A percentile compares a stretch with the other conserved stretches of the same genome.
These are phyloP conservation scores for Alethe diademata DNA, from an alignment of 2,113 vertebrate species.

Conservation along the genomic window DNA sequence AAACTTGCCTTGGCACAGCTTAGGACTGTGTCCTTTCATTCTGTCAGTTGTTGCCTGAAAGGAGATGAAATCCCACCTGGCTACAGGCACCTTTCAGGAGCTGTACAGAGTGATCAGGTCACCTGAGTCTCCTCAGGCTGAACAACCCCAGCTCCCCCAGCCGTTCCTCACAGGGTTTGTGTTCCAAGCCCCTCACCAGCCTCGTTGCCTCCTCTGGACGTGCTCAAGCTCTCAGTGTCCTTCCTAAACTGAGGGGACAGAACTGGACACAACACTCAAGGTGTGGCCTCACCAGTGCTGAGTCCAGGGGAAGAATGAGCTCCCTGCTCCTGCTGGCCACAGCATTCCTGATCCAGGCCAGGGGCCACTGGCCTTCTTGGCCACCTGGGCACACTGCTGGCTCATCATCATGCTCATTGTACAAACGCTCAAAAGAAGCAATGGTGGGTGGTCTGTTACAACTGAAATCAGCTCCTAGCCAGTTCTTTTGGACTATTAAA, in stretches of 20 bases:
- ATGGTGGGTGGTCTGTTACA: background rate
- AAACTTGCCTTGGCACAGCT: too few species aligned
- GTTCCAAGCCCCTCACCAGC: background rate
- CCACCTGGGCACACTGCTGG: background rate
- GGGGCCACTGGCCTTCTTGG: background rate
- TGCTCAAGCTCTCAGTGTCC: accelerated
- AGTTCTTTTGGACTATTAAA: background rate
- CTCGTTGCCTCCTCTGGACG: accelerated
- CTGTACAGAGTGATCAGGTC: background rate
- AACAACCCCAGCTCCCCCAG: background rate
- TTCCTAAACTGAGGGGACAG: background rate
- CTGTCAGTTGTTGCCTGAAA: too few species aligned
- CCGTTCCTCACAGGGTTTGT: background rate
- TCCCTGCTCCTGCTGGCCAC: background rate
- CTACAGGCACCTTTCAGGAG: too few species aligned
- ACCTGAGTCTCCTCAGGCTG: background rate
- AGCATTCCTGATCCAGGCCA: background rate
- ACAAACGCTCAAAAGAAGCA: background rate
- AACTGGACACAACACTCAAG: background rate
- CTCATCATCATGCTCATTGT: background rate
- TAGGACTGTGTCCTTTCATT: too few species aligned
- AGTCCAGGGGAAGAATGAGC: background rate
- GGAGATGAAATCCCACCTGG: too few species aligned
- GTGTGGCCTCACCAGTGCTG: background rate
- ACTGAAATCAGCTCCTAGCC: background rate